These are phyloP conservation scores for Gonatopus flavifemur DNA, from an alignment of 1,140 invertebrate species.

Conservation along the genomic window DNA sequence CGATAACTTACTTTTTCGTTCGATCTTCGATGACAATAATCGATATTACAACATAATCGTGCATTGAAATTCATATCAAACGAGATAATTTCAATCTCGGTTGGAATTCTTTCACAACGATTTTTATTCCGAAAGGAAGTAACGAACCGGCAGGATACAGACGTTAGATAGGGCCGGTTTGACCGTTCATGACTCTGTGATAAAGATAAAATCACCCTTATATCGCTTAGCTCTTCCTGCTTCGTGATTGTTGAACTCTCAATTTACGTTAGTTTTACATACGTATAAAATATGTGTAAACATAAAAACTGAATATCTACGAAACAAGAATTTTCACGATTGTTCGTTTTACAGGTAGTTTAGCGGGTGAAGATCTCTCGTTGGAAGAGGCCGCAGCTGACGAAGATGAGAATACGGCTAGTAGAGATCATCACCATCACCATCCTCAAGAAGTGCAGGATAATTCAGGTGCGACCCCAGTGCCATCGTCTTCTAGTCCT, in stretches of 20 bases:
- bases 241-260: too few relatives aligned
- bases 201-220: conserved; percentile 33
- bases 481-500: conserved; percentile 55
- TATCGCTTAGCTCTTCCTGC: conserved; percentile 44
- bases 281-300: too few relatives aligned
- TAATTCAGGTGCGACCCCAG: conserved; percentile 53
- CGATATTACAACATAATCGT: too few relatives aligned
- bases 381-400: conserved; percentile 66
- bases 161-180: conserved; percentile 36
- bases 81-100: too few relatives aligned
- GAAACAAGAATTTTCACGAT: conserved; percentile 2
- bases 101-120: too few relatives aligned
- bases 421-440: conserved; percentile 51
- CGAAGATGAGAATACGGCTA: conserved; percentile 71
- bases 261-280: too few relatives aligned
- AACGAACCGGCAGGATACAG: conserved; percentile 38
- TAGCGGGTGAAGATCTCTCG: conserved; percentile 76
- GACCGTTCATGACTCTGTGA: conserved; percentile 6
- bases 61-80: too few relatives aligned
- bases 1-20: too few relatives aligned
- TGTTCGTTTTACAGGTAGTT: conserved; percentile 70
- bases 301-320: background rate
- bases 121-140: conserved; percentile 40
- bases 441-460: conserved; percentile 49
- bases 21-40: too few relatives aligned